phyloP scores from a whole-genome alignment of 2,888 invertebrate species.

The Nasonia oneida region DNA sequence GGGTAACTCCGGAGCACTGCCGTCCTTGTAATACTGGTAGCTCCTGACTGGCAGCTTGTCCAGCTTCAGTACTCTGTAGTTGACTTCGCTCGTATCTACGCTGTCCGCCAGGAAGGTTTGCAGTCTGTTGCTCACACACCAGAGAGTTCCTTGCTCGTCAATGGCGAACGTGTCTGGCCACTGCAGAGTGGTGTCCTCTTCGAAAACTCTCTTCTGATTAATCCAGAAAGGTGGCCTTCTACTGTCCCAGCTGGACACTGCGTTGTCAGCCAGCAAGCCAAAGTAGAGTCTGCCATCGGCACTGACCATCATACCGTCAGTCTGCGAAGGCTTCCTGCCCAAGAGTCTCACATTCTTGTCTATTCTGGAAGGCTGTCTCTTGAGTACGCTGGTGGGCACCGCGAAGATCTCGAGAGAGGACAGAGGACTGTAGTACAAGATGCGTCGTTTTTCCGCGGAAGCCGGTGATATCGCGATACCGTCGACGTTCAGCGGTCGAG shows the following conservation, averaged over 20 bases:
- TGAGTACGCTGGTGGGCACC: slow-evolving; percentile 83
- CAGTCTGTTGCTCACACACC: slow-evolving; percentile 85
- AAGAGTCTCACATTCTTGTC: slow-evolving; percentile 81
- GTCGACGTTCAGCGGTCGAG: slow-evolving; percentile 84
- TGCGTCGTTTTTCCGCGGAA: slow-evolving; percentile 65
- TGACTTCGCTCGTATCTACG: slow-evolving; percentile 82
- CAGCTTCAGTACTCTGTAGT: slow-evolving; percentile 83
- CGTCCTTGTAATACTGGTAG: slow-evolving; percentile 81
- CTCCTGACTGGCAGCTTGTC: slow-evolving; percentile 83
- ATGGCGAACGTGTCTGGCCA: slow-evolving; percentile 88
- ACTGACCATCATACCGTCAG: slow-evolving; percentile 88
- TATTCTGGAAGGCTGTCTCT: slow-evolving; percentile 80
- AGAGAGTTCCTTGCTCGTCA: slow-evolving; percentile 84
- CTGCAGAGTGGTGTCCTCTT: slow-evolving; percentile 85
- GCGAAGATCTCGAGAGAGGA: slow-evolving; percentile 85
- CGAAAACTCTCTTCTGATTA: slow-evolving; percentile 84
- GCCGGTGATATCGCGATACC: slow-evolving; percentile 86
- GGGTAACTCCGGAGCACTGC: slow-evolving; percentile 69
- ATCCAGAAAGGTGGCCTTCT: slow-evolving; percentile 79
- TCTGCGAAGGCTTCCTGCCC: slow-evolving; percentile 84
- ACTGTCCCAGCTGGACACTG: slow-evolving; percentile 86
- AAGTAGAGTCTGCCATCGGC: slow-evolving; percentile 85
- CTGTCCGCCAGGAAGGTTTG: slow-evolving; percentile 84
- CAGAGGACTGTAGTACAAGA: slow-evolving; percentile 85
- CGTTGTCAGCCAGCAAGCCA: slow-evolving; percentile 84